A percentile compares a stretch with the other conserved stretches of the same genome.
Evolutionary conservation across 2,113 vertebrate genomes (phyloP).

Genomic region (Myotis brandtii): DNA sequence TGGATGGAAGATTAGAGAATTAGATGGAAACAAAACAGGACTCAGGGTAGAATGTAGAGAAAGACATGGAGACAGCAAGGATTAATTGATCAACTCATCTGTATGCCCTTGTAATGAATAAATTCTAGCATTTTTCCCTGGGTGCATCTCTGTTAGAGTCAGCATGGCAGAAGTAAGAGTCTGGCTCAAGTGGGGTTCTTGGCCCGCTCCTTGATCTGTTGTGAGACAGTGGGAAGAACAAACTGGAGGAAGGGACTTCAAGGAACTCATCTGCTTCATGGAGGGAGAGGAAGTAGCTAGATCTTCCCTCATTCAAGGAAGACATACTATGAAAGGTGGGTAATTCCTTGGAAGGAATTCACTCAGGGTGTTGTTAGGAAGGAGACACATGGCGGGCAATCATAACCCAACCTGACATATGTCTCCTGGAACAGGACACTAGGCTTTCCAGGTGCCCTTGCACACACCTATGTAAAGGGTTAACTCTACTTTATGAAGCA

Average conservation of each 20-base stretch:
- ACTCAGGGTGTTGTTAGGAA: neutral
- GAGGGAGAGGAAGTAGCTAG: neutral
- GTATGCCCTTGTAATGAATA: neutral
- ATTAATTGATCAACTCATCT: constrained; percentile 8
- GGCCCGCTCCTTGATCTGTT: neutral
- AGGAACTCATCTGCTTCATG: neutral
- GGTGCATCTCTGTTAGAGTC: neutral
- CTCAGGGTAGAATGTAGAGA: neutral
- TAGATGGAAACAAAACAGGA: constrained; percentile 35
- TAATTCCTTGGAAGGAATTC: neutral
- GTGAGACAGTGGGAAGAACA: neutral
- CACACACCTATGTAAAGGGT: neutral
- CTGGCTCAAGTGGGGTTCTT: neutral
- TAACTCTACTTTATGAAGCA: neutral
- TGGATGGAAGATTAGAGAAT: neutral
- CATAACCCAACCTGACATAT: neutral
- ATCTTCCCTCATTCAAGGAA: neutral
- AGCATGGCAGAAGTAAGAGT: neutral
- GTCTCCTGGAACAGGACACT: neutral
- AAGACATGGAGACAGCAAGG: neutral
- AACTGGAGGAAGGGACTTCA: neutral
- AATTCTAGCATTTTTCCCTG: neutral
- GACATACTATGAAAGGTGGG: neutral
- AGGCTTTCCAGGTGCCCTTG: neutral
- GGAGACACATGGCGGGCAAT: neutral